A percentile compares a stretch with the other conserved stretches of the same genome.
Evolutionary conservation across 2,113 vertebrate genomes (phyloP).

Genomic region (Odocoileus hemionus): DNA sequence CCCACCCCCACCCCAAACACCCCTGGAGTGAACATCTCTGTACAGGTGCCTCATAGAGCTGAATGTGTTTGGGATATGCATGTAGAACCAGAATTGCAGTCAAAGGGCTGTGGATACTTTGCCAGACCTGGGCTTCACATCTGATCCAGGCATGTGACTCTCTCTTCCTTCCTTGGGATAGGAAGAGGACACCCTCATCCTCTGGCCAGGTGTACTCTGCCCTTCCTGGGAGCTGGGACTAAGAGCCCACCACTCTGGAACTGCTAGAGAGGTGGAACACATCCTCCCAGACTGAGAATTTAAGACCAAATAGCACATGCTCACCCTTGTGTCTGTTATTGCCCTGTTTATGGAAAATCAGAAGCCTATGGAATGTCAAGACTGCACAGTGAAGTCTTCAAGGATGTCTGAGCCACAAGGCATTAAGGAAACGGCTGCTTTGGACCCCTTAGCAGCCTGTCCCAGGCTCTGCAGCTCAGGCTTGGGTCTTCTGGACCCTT

Average conservation of each 20-base stretch:
- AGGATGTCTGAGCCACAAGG: conserved; percentile 37
- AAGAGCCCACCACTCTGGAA: not conserved
- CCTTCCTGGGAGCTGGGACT: not conserved
- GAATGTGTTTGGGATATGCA: not conserved
- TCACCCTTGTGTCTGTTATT: not conserved
- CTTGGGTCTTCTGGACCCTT: not conserved
- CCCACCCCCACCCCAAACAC: not conserved
- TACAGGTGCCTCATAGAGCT: not conserved
- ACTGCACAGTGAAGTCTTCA: not conserved
- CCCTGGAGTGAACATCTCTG: not conserved
- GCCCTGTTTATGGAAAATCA: conserved; percentile 43
- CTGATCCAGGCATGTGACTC: not conserved
- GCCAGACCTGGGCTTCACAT: not conserved
- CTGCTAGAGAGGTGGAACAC: not conserved
- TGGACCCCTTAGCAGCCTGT: not conserved
- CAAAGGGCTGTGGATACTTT: not conserved
- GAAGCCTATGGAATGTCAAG: conserved; percentile 52
- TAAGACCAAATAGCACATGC: conserved; percentile 5
- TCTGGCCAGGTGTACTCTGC: not conserved
- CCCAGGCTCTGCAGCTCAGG: not conserved
- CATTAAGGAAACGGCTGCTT: not conserved
- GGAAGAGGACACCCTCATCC: not conserved
- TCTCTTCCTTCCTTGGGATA: not conserved
- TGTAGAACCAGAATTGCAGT: not conserved
- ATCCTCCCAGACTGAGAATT: not conserved